Evolutionary conservation across 2,113 vertebrate species (phyloP).

Genomic region (Vicugna pacos): DNA sequence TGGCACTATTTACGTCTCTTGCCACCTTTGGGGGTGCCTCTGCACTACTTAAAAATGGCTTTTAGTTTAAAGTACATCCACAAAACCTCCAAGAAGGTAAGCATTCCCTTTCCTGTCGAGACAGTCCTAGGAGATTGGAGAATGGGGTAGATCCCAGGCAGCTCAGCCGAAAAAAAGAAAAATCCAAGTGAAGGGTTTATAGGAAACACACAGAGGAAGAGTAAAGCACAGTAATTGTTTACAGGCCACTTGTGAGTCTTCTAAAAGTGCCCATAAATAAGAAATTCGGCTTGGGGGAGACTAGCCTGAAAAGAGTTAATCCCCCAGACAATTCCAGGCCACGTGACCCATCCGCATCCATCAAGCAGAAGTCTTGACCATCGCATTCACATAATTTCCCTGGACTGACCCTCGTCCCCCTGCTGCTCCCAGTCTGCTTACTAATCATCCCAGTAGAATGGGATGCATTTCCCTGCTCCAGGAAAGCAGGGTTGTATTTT

Average conservation of each 20-base stretch:
- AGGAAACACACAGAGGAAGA: constrained; percentile 34
- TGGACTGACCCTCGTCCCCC: neutral
- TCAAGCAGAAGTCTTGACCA: neutral
- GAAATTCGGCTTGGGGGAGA: neutral
- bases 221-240: constrained; percentile 20
- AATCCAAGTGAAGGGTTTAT: neutral
- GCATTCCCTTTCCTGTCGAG: neutral
- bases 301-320: constrained; percentile 22
- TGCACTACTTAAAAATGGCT: neutral
- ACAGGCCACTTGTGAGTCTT: constrained; percentile 32
- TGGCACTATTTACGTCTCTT: neutral
- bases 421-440: neutral
- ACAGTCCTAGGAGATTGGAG: neutral
- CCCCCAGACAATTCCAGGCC: neutral
- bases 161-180: neutral
- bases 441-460: neutral
- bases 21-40: neutral
- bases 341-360: neutral
- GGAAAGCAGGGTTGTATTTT: neutral
- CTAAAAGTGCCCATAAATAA: constrained; percentile 46
- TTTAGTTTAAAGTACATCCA: constrained; percentile 6
- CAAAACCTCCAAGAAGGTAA: neutral
- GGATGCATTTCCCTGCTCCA: neutral
- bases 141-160: neutral
- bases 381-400: neutral